These are phyloP conservation scores for Vireo altiloquus DNA, from an alignment of 2,113 vertebrate species.

Conservation along the genomic window DNA sequence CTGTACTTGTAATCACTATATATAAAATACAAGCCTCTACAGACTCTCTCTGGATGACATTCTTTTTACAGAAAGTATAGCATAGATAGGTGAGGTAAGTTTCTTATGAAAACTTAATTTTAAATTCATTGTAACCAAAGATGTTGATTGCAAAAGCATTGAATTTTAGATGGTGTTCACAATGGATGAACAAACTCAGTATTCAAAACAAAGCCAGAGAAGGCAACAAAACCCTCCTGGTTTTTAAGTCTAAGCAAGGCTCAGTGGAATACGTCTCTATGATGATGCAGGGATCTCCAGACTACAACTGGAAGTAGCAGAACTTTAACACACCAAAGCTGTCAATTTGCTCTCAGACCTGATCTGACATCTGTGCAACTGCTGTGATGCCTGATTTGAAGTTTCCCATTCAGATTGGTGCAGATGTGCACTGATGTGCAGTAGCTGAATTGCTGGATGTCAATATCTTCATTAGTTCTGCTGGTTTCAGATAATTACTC, in stretches of 20 bases:
- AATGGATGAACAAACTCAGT: neutral
- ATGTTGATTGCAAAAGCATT: neutral
- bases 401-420: fast-evolving
- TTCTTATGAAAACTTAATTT: neutral
- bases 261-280: neutral
- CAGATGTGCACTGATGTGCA: neutral
- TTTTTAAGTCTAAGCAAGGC: neutral
- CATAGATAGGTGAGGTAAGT: neutral
- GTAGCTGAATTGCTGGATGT: neutral
- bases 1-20: neutral
- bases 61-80: neutral
- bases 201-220: neutral
- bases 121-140: neutral
- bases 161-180: neutral
- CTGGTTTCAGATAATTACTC: neutral
- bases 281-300: neutral
- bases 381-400: neutral
- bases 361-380: neutral
- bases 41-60: neutral
- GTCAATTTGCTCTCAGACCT: neutral
- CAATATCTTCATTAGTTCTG: neutral
- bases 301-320: neutral
- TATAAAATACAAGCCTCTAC: neutral
- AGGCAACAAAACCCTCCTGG: neutral
- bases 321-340: neutral